Evolutionary conservation across 2,888 invertebrate species (phyloP).

Genomic region (Lutraria lutraria): DNA sequence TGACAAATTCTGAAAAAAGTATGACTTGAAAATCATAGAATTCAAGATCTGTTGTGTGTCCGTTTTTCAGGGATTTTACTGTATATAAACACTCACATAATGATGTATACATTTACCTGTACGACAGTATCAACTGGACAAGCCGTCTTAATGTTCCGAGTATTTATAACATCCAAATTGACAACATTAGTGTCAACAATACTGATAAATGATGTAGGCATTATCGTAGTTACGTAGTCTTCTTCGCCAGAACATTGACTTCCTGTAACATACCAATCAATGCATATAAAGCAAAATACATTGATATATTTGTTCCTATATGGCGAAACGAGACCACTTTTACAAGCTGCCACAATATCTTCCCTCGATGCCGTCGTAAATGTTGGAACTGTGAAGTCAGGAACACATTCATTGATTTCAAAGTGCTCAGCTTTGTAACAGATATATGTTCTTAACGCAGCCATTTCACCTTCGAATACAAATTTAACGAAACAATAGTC

Average conservation of each 20-base stretch:
- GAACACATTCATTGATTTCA: too few species aligned
- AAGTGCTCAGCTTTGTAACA: not conserved
- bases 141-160: not conserved
- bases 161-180: too few species aligned
- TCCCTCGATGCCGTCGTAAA: not conserved
- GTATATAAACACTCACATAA: too few species aligned
- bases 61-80: too few species aligned
- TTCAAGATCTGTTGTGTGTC: too few species aligned
- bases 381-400: not conserved
- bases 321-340: not conserved
- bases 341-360: not conserved
- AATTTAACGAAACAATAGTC: not conserved
- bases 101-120: not conserved
- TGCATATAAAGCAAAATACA: not conserved
- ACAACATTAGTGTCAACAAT: not conserved
- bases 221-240: not conserved
- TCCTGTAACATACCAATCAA: not conserved
- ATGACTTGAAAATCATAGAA: too few species aligned
- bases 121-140: not conserved
- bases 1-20: too few species aligned
- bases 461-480: not conserved
- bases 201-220: not conserved
- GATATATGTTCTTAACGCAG: not conserved
- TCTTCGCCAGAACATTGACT: not conserved
- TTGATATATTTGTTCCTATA: not conserved